These are phyloP conservation scores for Drosophila arawakana DNA, from an alignment of 1,140 invertebrate species.

Conservation along the genomic window DNA sequence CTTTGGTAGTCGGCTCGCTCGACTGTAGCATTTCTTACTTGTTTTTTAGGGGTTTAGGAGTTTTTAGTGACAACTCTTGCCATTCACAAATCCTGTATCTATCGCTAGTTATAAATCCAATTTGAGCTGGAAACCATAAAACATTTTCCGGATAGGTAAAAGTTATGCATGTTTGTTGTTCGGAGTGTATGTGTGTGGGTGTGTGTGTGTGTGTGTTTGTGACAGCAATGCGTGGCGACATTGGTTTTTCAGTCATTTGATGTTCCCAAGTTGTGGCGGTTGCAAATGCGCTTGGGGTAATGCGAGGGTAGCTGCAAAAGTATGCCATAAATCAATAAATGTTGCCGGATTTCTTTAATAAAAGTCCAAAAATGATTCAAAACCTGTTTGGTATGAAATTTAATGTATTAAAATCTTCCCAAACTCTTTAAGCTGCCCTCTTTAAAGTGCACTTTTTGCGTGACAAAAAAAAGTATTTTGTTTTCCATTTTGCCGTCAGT, in stretches of 20 bases:
- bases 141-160: slow-evolving; percentile 12
- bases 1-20: not conserved
- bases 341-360: too few relatives aligned
- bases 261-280: not conserved
- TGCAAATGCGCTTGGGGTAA: not conserved
- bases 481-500: slow-evolving; percentile 41
- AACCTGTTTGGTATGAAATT: too few relatives aligned
- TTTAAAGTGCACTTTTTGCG: slow-evolving; percentile 10
- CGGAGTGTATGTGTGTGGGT: slow-evolving; percentile 4
- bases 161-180: slow-evolving; percentile 18
- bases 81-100: slow-evolving; percentile 18
- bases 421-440: slow-evolving; percentile 12
- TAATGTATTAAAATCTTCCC: not conserved
- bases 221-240: slow-evolving; percentile 30
- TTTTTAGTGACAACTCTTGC: not conserved
- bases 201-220: slow-evolving; percentile 8
- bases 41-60: not conserved
- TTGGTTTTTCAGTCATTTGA: slow-evolving; percentile 33
- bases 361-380: not conserved
- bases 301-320: slow-evolving; percentile 5
- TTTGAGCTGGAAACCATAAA: slow-evolving; percentile 21
- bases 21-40: not conserved
- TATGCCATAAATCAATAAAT: not conserved
- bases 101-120: slow-evolving; percentile 56
- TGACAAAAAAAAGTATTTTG: slow-evolving; percentile 9